A percentile compares a stretch with the other conserved stretches of the same genome.
These are phyloP conservation scores for Parauchenoglanis punctatus DNA, from an alignment of 2,797 vertebrate genomes.

Conservation along the genomic window DNA sequence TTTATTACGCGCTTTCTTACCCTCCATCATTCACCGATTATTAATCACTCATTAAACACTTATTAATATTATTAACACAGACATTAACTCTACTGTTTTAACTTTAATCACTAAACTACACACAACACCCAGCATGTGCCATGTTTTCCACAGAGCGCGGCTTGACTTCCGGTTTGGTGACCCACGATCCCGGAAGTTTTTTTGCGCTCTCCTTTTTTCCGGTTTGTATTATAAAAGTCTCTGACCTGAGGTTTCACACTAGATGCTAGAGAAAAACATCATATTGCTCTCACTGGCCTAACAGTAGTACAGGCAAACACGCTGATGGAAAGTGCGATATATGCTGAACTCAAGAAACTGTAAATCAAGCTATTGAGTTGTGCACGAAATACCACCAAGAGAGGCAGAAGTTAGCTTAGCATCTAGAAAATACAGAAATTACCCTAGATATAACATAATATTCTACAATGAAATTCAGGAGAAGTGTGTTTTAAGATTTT, in stretches of 20 bases:
- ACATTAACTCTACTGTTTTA: background rate
- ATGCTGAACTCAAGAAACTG: too few relatives aligned
- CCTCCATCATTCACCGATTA: background rate
- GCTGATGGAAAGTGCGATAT: too few relatives aligned
- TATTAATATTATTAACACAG: background rate
- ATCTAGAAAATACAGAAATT: too few relatives aligned
- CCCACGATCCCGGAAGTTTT: constrained; percentile 19
- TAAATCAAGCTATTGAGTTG: too few relatives aligned
- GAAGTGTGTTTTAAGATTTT: too few relatives aligned
- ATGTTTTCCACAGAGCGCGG: constrained; percentile 14
- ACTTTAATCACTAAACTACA: background rate
- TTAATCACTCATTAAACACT: background rate
- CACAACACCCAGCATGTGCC: background rate
- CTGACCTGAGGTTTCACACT: background rate
- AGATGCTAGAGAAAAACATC: too few relatives aligned
- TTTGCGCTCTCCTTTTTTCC: background rate
- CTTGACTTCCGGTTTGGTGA: constrained; percentile 45
- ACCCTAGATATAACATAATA: too few relatives aligned
- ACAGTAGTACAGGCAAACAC: too few relatives aligned
- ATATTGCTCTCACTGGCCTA: too few relatives aligned
- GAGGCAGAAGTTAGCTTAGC: too few relatives aligned
- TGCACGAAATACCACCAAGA: too few relatives aligned
- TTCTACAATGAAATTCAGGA: too few relatives aligned
- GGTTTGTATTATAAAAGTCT: constrained; percentile 11
- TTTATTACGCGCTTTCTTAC: background rate